phyloP scores from a whole-genome alignment of 1,140 invertebrate genomes.

The Cherax destructor region DNA sequence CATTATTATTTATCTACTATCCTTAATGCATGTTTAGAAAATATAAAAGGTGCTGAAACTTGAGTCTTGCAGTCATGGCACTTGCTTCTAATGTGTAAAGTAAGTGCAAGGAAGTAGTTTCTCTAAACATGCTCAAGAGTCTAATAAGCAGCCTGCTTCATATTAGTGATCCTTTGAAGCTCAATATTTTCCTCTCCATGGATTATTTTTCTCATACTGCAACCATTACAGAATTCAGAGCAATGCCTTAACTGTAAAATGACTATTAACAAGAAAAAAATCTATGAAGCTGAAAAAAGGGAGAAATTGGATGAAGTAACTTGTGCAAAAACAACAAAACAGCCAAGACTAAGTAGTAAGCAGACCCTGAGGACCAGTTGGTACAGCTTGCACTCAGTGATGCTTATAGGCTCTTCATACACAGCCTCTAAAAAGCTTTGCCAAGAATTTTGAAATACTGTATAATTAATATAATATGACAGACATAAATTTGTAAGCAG shows the following conservation, averaged over 20 bases:
- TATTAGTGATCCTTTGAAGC: neutral
- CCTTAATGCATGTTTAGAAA: neutral
- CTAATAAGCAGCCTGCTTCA: neutral
- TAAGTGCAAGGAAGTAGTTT: neutral
- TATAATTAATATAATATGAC: constrained; percentile 1
- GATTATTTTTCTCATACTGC: neutral
- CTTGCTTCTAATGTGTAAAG: neutral
- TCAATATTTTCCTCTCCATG: neutral
- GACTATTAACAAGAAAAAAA: neutral
- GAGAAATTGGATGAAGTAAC: neutral
- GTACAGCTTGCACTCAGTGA: neutral
- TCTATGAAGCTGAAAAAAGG: neutral
- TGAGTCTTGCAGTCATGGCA: neutral
- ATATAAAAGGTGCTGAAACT: neutral
- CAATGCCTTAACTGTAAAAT: neutral
- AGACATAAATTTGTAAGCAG: constrained; percentile 11
- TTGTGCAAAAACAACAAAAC: neutral
- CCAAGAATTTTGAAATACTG: neutral
- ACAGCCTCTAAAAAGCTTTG: neutral
- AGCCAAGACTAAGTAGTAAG: neutral
- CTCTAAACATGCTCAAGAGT: neutral
- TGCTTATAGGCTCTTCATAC: neutral
- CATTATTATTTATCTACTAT: neutral
- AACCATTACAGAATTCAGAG: neutral
- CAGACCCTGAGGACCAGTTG: neutral